Percentiles rank a stretch among this genome's conserved stretches.
Conservation (phyloP, 2,888 invertebrate species). For the Hanleya hanleyi region DNA sequence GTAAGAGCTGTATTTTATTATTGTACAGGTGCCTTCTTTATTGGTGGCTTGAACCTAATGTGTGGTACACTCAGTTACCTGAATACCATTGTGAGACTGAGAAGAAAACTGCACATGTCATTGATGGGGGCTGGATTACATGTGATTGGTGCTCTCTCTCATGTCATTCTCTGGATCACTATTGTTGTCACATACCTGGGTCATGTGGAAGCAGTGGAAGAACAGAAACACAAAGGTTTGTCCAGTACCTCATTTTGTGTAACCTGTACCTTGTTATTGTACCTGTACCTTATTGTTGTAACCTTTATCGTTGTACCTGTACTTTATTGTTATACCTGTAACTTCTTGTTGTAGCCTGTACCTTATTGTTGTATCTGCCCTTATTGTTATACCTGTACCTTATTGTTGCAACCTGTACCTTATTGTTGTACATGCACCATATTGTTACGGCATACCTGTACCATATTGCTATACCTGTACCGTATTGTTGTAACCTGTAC, state of each 20-base stretch:
- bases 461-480: no score
- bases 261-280: no score
- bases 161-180: neutral
- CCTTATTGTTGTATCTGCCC: no score
- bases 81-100: neutral
- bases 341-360: no score
- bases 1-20: neutral
- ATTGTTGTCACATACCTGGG: neutral
- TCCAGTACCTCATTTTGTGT: neutral
- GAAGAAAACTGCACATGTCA: neutral
- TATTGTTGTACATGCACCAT: no score
- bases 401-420: no score
- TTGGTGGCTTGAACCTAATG: neutral
- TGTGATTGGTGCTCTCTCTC: neutral
- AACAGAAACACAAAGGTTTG: neutral
- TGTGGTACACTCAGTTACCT: conserved; percentile 2
- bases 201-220: neutral
- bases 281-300: no score
- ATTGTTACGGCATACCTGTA: no score
- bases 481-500: no score
- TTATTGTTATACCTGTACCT: no score
- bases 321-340: no score
- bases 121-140: neutral
- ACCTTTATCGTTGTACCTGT: no score
- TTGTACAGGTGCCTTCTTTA: neutral